phyloP scores from a whole-genome alignment of 2,888 invertebrate species.

The Limenitis camilla region DNA sequence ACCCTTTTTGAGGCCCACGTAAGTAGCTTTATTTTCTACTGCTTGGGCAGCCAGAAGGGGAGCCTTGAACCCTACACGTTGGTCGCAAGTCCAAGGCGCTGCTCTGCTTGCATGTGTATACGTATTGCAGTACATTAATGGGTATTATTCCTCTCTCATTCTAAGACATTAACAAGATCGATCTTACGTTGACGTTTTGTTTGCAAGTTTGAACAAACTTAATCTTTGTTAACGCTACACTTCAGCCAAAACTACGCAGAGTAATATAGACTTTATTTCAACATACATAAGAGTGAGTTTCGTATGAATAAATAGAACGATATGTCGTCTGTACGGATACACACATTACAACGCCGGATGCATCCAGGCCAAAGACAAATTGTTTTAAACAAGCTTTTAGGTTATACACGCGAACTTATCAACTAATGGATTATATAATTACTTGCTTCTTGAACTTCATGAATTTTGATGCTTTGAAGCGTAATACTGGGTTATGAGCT shows the following conservation, averaged over 20 bases:
- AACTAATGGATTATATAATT: no score
- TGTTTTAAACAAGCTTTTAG: constrained; percentile 28
- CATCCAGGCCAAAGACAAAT: constrained; percentile 27
- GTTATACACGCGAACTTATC: neutral
- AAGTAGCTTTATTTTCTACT: no score
- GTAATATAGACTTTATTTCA: neutral
- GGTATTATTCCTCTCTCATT: no score
- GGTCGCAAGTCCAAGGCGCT: no score
- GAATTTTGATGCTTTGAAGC: no score
- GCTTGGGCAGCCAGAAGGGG: no score
- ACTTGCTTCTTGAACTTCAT: no score
- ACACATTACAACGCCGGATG: constrained; percentile 21
- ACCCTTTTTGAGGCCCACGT: no score
- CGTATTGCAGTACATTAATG: no score
- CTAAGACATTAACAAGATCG: neutral
- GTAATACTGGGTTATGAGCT: no score
- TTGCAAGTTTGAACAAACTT: neutral
- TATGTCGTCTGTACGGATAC: constrained; percentile 1
- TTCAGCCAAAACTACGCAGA: neutral
- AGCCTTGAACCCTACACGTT: no score
- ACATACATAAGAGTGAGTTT: neutral
- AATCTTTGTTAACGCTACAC: neutral
- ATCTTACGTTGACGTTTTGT: neutral
- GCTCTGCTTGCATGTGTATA: no score
- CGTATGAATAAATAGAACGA: neutral